These are phyloP conservation scores for Sus cebifrons DNA, from an alignment of 2,797 vertebrate genomes.

Conservation along the genomic window DNA sequence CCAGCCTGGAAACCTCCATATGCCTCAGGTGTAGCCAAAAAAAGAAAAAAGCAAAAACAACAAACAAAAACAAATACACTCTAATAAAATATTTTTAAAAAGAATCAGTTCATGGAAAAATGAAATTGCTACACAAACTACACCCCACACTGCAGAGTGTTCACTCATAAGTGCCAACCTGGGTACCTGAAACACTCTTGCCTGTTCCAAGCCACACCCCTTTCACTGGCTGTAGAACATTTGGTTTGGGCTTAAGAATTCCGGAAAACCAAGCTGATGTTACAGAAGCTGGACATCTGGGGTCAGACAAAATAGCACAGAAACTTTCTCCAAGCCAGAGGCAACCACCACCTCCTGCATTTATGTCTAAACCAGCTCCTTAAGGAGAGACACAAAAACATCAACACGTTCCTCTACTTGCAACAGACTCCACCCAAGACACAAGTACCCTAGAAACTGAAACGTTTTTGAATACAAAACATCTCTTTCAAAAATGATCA, in stretches of 20 bases:
- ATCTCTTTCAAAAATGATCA: background rate
- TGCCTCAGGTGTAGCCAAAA: too few species aligned
- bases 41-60: too few species aligned
- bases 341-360: rapidly evolving
- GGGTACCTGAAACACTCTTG: background rate
- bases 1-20: too few species aligned
- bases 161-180: background rate
- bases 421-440: background rate
- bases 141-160: background rate
- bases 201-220: background rate
- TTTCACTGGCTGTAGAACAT: background rate
- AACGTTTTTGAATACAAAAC: background rate
- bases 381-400: background rate
- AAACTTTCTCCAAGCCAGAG: background rate
- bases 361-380: background rate
- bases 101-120: background rate
- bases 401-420: background rate
- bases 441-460: rapidly evolving
- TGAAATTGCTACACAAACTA: background rate
- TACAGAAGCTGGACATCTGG: background rate
- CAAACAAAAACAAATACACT: too few species aligned
- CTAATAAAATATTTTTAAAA: too few species aligned
- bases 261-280: background rate
- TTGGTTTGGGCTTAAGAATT: background rate
- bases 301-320: background rate